Evolutionary conservation across 2,888 invertebrate species (phyloP).

Genomic region (Stenurella melanura): DNA sequence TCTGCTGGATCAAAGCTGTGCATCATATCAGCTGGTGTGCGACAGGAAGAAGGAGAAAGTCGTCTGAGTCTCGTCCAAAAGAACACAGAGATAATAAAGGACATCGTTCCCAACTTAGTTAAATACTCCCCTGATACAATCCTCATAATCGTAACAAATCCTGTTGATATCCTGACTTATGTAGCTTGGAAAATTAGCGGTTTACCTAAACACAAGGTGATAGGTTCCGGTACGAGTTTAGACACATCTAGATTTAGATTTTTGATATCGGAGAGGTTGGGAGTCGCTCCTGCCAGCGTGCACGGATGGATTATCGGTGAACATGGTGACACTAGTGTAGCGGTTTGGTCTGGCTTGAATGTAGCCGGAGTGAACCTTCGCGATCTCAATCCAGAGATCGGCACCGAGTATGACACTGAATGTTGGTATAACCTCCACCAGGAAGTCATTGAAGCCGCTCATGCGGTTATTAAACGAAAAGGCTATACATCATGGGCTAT

Average conservation of each 20-base stretch:
- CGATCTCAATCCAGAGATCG: conserved; percentile 85
- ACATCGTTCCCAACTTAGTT: conserved; percentile 87
- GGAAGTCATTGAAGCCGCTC: conserved; percentile 90
- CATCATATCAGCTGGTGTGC: conserved; percentile 93
- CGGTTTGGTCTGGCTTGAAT: conserved; percentile 96
- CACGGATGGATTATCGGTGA: conserved; percentile 97
- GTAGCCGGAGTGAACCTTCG: conserved; percentile 90
- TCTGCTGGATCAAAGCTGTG: conserved; percentile 89
- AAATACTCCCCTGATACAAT: conserved; percentile 91
- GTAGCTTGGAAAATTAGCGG: conserved; percentile 96
- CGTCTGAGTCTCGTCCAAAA: conserved; percentile 92
- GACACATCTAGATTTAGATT: conserved; percentile 95
- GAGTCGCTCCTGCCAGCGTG: conserved; percentile 88
- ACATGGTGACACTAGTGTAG: conserved; percentile 88
- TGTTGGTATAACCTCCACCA: conserved; percentile 87
- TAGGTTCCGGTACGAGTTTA: conserved; percentile 95
- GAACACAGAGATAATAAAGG: conserved; percentile 91
- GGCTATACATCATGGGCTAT: conserved; percentile 96
- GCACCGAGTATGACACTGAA: conserved; percentile 84
- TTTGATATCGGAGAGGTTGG: conserved; percentile 87
- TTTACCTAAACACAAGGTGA: conserved; percentile 87
- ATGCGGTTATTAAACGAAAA: conserved; percentile 90
- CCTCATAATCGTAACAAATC: conserved; percentile 91
- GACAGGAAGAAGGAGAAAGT: conserved; percentile 92
- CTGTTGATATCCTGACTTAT: conserved; percentile 94